Conservation (phyloP, 2,113 vertebrate species). For the Zootoca vivipara region DNA sequence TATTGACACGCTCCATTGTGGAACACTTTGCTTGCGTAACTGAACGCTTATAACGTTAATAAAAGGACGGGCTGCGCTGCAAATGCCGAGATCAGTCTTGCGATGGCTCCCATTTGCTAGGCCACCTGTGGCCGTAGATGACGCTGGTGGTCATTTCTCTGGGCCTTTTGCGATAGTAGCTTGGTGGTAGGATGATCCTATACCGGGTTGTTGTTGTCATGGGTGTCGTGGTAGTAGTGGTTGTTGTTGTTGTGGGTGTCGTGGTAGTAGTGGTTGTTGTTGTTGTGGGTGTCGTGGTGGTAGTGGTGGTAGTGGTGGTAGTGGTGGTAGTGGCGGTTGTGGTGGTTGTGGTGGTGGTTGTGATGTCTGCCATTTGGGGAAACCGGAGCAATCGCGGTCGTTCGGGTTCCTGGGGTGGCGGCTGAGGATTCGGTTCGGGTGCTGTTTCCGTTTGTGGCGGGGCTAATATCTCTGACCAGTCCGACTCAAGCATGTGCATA, state of each 20-base stretch:
- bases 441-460: not conserved
- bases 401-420: not conserved
- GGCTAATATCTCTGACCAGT: not conserved
- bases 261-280: too few species aligned
- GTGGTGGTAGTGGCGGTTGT: not conserved
- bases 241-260: not conserved
- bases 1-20: not conserved
- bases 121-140: not conserved
- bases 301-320: too few species aligned
- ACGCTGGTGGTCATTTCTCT: not conserved
- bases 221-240: not conserved
- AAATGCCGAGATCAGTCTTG: not conserved
- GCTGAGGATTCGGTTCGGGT: not conserved
- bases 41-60: not conserved
- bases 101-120: accelerated
- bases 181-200: too few species aligned
- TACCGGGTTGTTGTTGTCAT: accelerated
- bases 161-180: not conserved
- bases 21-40: not conserved
- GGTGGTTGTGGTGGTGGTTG: not conserved
- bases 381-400: accelerated
- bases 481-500: accelerated
- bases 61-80: not conserved
- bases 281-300: too few species aligned
- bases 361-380: not conserved